phyloP scores from a whole-genome alignment of 2,113 vertebrate genomes.

The Astatoreochromis straeleni region DNA sequence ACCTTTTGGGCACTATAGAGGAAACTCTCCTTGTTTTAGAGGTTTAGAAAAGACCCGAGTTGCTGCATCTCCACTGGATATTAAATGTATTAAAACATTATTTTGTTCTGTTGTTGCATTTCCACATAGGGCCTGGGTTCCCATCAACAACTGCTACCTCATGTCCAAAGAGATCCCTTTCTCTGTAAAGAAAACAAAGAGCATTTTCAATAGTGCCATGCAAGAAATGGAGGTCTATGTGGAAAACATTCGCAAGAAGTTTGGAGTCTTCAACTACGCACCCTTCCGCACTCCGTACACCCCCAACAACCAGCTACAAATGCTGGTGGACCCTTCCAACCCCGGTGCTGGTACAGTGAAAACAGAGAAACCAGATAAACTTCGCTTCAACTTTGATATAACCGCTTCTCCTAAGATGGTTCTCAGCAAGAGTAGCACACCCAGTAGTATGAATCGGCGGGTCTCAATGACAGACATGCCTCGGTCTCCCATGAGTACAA shows the following conservation, averaged over 20 bases:
- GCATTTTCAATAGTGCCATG: constrained; percentile 99
- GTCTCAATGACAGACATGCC: constrained; percentile 94
- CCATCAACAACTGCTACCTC: constrained; percentile 99
- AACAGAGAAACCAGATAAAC: constrained; percentile 89
- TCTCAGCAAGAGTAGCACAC: constrained; percentile 83
- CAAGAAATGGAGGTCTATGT: constrained; percentile 99
- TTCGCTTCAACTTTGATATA: constrained; percentile 95
- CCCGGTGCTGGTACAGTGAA: constrained; percentile 87
- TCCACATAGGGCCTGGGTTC: constrained; percentile 88
- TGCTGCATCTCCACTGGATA: neutral
- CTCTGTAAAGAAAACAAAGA: constrained; percentile 99
- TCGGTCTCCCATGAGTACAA: constrained; percentile 94
- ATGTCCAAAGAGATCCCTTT: constrained; percentile 99
- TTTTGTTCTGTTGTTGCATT: neutral
- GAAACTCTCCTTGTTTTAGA: neutral
- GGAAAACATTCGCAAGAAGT: constrained; percentile 94
- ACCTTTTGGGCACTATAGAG: neutral
- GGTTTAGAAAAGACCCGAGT: neutral
- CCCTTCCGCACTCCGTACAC: constrained; percentile 95
- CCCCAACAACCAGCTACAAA: constrained; percentile 95
- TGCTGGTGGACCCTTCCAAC: constrained; percentile 89
- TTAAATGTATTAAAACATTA: neutral
- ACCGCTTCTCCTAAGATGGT: constrained; percentile 94
- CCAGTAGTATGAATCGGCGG: constrained; percentile 78
- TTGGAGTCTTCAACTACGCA: constrained; percentile 95